Conservation (phyloP, 2,888 invertebrate genomes). For the Pseudococcus jackbeardsleyi region DNA sequence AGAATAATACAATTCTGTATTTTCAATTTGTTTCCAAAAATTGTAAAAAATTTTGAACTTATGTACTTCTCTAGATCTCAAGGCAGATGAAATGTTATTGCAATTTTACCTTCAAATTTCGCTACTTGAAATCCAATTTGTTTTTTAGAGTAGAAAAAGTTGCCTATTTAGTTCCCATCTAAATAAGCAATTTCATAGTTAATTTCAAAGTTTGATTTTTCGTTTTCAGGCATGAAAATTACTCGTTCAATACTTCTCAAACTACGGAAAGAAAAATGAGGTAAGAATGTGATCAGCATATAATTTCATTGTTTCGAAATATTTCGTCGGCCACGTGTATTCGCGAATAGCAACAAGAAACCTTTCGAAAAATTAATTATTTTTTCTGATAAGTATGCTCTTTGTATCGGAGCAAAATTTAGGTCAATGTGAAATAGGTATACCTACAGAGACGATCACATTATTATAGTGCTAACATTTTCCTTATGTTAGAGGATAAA, state of each 20-base stretch:
- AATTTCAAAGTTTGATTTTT: background rate
- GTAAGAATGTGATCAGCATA: background rate
- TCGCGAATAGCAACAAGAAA: background rate
- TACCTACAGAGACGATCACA: background rate
- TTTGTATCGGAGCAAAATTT: background rate
- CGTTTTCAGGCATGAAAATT: background rate
- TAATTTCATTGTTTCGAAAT: background rate
- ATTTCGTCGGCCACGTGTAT: background rate
- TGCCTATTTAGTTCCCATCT: background rate
- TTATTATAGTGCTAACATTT: conserved; percentile 31
- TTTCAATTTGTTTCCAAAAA: too few species aligned
- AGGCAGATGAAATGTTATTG: too few species aligned
- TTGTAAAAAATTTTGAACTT: too few species aligned
- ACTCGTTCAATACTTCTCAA: background rate
- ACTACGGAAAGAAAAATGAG: background rate
- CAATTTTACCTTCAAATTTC: too few species aligned
- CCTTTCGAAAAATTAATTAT: conserved; percentile 2
- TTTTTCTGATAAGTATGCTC: background rate
- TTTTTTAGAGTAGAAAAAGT: background rate
- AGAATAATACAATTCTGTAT: too few species aligned
- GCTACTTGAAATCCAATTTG: too few species aligned
- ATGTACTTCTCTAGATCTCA: too few species aligned
- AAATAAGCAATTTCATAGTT: background rate
- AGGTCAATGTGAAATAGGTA: background rate
- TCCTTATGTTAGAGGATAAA: conserved; percentile 22